These are phyloP conservation scores for Brachyrhaphis roseni DNA, from an alignment of 2,797 vertebrate genomes.

Conservation along the genomic window DNA sequence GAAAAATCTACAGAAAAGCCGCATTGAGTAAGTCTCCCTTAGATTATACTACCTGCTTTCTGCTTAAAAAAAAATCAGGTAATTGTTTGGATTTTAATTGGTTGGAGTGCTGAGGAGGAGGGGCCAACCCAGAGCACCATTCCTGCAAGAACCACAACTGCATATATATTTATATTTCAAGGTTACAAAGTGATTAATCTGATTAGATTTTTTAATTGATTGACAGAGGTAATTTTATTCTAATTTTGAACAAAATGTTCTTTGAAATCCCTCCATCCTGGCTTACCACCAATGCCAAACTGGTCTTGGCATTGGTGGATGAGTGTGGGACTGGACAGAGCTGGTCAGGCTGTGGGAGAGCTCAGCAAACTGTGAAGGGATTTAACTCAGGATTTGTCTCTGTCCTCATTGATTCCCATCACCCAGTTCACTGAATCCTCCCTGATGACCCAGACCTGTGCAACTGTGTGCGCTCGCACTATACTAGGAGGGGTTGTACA, in stretches of 20 bases:
- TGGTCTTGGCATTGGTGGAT: background rate
- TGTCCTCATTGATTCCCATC: slow-evolving; percentile 62
- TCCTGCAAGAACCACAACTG: no score
- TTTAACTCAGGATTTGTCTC: slow-evolving; percentile 60
- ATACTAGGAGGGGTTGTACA: slow-evolving; percentile 16
- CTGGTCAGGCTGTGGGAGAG: slow-evolving; percentile 52
- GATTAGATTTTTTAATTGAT: no score
- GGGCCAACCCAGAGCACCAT: no score
- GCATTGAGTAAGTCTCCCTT: no score
- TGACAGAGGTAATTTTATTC: background rate
- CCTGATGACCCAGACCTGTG: slow-evolving; percentile 21
- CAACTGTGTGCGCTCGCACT: slow-evolving; percentile 14
- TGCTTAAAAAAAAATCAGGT: no score
- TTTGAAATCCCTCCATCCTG: background rate
- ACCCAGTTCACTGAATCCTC: slow-evolving; percentile 59
- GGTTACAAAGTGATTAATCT: no score
- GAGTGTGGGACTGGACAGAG: slow-evolving; percentile 43
- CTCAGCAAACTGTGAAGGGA: slow-evolving; percentile 54
- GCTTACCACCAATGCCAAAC: background rate
- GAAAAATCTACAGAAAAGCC: no score
- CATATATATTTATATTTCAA: background rate
- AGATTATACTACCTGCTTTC: no score
- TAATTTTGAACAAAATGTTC: background rate
- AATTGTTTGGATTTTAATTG: no score
- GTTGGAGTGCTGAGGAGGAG: no score